Conservation (phyloP, 2,888 invertebrate genomes). For the Pachymerium ferrugineum region DNA sequence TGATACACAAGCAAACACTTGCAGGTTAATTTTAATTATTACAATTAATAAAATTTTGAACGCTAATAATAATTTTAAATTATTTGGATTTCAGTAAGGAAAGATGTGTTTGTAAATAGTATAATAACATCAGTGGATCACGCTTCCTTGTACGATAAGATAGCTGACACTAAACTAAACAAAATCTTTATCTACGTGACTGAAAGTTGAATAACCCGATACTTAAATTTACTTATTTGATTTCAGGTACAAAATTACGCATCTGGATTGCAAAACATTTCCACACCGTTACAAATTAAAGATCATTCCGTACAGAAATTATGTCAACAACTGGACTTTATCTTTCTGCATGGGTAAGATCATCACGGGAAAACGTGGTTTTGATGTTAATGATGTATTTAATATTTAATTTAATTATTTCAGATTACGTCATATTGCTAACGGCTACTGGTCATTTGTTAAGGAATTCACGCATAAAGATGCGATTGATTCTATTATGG, state of each 20-base stretch:
- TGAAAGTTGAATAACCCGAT: too few species aligned
- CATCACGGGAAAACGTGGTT: not conserved
- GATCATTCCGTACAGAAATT: constrained; percentile 17
- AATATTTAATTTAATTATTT: too few species aligned
- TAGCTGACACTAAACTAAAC: too few species aligned
- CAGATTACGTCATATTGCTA: constrained; percentile 31
- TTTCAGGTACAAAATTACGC: constrained; percentile 16
- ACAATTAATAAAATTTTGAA: too few species aligned
- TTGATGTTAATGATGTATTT: too few species aligned
- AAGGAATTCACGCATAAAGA: constrained; percentile 54
- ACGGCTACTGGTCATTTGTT: constrained; percentile 54
- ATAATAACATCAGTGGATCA: not conserved
- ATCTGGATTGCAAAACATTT: not conserved
- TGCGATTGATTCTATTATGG: constrained; percentile 51
- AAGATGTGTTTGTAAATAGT: constrained; percentile 33
- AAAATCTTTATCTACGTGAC: too few species aligned
- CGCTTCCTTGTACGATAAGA: too few species aligned
- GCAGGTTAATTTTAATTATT: too few species aligned
- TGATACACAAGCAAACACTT: too few species aligned
- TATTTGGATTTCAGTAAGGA: not conserved
- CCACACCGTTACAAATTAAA: not conserved
- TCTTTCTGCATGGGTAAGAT: constrained; percentile 34
- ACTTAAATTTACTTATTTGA: not conserved
- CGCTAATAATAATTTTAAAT: too few species aligned
- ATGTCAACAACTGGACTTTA: constrained; percentile 31